phyloP scores from a whole-genome alignment of 2,113 vertebrate species.

The Monopterus albus region DNA sequence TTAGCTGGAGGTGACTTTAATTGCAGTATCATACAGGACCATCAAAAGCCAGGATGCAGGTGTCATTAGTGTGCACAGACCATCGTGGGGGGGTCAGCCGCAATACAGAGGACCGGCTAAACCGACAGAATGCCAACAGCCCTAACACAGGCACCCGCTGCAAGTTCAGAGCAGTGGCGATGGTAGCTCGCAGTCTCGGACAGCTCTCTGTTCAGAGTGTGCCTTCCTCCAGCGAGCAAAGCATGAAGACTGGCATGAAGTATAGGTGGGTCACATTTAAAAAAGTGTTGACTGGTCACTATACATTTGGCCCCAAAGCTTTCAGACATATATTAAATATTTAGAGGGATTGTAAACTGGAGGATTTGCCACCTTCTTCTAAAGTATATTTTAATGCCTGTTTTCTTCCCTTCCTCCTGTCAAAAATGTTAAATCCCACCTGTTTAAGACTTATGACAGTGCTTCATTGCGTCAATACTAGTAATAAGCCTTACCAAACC shows the following conservation, averaged over 20 bases:
- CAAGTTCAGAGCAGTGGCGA: constrained; percentile 93
- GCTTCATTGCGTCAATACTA: too few species aligned
- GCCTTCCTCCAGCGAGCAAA: constrained; percentile 85
- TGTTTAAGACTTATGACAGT: not conserved
- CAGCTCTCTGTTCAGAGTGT: constrained; percentile 91
- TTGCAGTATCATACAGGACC: not conserved
- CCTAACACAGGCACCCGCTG: constrained; percentile 88
- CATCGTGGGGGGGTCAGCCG: constrained; percentile 92
- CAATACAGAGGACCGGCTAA: constrained; percentile 89
- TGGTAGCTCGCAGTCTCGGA: constrained; percentile 95
- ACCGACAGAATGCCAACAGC: constrained; percentile 90
- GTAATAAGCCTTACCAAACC: too few species aligned
- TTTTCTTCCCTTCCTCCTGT: constrained; percentile 1
- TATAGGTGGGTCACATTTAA: constrained; percentile 90
- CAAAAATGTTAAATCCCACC: not conserved
- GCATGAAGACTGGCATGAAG: constrained; percentile 92
- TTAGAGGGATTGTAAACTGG: not conserved
- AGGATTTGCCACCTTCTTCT: not conserved
- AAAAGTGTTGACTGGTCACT: not conserved
- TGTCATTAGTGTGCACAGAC: constrained; percentile 95
- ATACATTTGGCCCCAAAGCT: not conserved
- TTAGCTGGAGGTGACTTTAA: constrained; percentile 14
- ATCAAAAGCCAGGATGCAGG: constrained; percentile 87
- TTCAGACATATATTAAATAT: not conserved
- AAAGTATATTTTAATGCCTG: constrained; percentile 2